A percentile compares a stretch with the other conserved stretches of the same genome.
Evolutionary conservation across 2,113 vertebrate genomes (phyloP).

Genomic region (Tetrax tetrax): DNA sequence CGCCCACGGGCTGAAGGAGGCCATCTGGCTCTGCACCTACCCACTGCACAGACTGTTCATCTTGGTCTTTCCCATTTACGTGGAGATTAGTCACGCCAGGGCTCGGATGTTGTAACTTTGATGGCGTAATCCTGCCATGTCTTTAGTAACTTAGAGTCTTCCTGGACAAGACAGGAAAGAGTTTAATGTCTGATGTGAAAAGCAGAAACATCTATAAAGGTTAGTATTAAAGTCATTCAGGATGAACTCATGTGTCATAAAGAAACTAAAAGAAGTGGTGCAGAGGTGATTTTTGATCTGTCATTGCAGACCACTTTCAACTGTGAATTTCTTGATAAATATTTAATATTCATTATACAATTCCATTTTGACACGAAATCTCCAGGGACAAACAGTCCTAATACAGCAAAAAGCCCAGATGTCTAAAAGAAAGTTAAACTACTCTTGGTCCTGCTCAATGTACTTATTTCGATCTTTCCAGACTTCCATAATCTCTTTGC

Average conservation of each 20-base stretch:
- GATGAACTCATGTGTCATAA: neutral
- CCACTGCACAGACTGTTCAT: neutral
- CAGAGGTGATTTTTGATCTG: neutral
- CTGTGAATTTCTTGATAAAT: neutral
- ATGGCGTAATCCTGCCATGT: neutral
- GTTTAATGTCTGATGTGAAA: neutral
- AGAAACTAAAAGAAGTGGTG: neutral
- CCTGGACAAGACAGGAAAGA: neutral
- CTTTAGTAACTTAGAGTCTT: neutral
- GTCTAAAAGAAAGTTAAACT: neutral
- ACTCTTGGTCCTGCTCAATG: neutral
- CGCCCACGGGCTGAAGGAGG: neutral
- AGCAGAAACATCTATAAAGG: neutral
- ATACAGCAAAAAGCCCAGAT: accelerated
- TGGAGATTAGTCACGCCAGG: neutral
- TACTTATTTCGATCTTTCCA: neutral
- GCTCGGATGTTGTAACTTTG: neutral
- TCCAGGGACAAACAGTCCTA: neutral
- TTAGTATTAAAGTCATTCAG: neutral
- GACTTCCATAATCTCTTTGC: neutral
- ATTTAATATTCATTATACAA: neutral
- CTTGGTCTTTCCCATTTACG: neutral
- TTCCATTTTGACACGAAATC: neutral
- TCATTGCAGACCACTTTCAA: neutral
- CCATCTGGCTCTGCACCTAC: neutral